A percentile compares a stretch with the other conserved stretches of the same genome.
phyloP scores from a whole-genome alignment of 2,888 invertebrate species.

The Tenthredo scrophulariae region DNA sequence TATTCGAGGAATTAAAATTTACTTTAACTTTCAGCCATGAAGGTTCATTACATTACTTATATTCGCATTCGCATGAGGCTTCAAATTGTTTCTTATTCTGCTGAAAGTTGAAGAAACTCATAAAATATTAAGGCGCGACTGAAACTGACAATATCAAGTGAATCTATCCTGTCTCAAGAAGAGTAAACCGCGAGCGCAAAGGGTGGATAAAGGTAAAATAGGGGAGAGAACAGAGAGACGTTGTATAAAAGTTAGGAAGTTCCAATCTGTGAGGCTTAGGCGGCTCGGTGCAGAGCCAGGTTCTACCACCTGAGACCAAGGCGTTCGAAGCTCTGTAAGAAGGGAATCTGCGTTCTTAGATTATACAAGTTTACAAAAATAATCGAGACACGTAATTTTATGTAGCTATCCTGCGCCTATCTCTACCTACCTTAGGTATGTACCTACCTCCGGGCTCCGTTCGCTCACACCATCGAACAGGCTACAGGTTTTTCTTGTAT shows the following conservation, averaged over 20 bases:
- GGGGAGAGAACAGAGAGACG: neutral
- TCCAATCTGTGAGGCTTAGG: constrained; percentile 64
- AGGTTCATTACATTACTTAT: neutral
- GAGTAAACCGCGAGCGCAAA: constrained; percentile 5
- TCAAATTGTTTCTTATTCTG: neutral
- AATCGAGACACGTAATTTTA: constrained; percentile 65
- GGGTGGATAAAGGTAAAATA: constrained; percentile 8
- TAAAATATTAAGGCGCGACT: neutral
- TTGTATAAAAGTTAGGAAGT: constrained; percentile 63
- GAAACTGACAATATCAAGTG: constrained; percentile 17
- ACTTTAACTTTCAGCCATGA: neutral
- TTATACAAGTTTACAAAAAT: constrained; percentile 57
- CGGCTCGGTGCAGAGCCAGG: neutral
- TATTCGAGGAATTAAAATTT: neutral
- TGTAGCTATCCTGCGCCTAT: neutral
- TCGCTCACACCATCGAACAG: neutral
- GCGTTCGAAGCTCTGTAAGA: constrained; percentile 52
- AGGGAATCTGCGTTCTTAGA: constrained; percentile 44
- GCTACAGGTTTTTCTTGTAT: constrained; percentile 9
- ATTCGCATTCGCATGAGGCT: neutral
- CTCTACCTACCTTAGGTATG: neutral
- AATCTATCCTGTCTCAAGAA: neutral
- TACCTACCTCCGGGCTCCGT: neutral
- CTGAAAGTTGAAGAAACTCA: neutral
- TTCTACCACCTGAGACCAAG: constrained; percentile 63